These are phyloP conservation scores for Conops quadrifasciatus DNA, from an alignment of 2,888 invertebrate species.

Conservation along the genomic window DNA sequence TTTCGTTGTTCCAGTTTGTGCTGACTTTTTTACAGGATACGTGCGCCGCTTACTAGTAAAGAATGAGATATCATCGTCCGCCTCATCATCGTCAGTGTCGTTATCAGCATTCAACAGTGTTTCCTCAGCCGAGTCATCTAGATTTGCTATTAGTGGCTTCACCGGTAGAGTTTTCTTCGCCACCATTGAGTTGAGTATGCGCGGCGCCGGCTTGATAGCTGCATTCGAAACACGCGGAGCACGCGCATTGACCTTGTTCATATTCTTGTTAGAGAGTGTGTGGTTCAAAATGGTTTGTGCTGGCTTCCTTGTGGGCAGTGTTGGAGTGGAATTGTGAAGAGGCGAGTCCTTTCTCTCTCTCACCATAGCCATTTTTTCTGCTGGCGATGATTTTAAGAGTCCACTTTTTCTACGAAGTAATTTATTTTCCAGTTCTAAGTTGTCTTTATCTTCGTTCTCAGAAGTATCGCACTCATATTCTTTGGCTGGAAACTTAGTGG, in stretches of 20 bases:
- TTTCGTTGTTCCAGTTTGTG: conserved; percentile 38
- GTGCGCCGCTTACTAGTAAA: conserved; percentile 36
- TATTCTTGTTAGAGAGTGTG: conserved; percentile 35
- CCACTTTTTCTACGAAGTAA: conserved; percentile 48
- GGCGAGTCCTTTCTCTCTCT: conserved; percentile 41
- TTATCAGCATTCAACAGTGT: conserved; percentile 49
- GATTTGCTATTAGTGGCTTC: conserved; percentile 58
- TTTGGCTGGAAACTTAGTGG: conserved; percentile 37
- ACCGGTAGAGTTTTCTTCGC: conserved; percentile 58
- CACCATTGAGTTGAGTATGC: conserved; percentile 61
- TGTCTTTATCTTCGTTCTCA: conserved; percentile 33
- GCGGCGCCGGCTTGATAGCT: conserved; percentile 56
- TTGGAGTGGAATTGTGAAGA: conserved; percentile 34
- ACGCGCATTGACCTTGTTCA: conserved; percentile 21
- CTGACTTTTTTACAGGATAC: conserved; percentile 34
- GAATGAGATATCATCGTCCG: conserved; percentile 39
- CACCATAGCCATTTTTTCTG: conserved; percentile 47
- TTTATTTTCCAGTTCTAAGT: conserved; percentile 28
- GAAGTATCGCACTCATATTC: conserved; percentile 37
- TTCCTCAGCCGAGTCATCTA: conserved; percentile 51
- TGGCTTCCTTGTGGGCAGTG: conserved; percentile 34
- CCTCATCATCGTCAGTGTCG: conserved; percentile 37
- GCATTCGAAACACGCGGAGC: conserved; percentile 17
- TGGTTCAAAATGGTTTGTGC: conserved; percentile 40
- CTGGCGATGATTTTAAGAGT: conserved; percentile 47